A percentile compares a stretch with the other conserved stretches of the same genome.
phyloP scores from a whole-genome alignment of 1,140 invertebrate species.

The Eufriesea mexicana region DNA sequence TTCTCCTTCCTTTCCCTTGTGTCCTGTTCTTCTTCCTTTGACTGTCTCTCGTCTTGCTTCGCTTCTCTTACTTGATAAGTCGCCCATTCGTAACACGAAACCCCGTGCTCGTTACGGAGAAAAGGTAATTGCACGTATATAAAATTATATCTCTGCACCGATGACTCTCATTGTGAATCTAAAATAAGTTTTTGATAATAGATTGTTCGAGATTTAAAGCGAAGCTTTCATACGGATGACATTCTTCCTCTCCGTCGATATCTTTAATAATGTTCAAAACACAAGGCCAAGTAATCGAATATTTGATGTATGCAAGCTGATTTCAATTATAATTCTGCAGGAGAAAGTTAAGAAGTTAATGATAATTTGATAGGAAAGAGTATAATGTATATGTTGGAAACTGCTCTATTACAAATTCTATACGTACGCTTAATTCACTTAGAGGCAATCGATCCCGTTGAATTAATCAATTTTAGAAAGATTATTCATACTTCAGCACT shows the following conservation, averaged over 20 bases:
- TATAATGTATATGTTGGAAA: not conserved
- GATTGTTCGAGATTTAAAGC: too few relatives aligned
- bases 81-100: constrained; percentile 44
- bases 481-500: not conserved
- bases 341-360: not conserved
- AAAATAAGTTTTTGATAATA: too few relatives aligned
- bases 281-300: too few relatives aligned
- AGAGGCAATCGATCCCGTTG: not conserved
- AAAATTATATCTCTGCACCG: not conserved
- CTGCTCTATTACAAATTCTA: not conserved
- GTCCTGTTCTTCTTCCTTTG: constrained; percentile 40
- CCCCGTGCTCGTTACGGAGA: not conserved
- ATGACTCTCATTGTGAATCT: too few relatives aligned
- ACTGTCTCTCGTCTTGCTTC: constrained; percentile 43
- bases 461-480: not conserved
- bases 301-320: not conserved
- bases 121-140: not conserved
- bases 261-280: too few relatives aligned
- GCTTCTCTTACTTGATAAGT: constrained; percentile 38
- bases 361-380: not conserved
- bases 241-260: too few relatives aligned
- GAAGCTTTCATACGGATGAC: too few relatives aligned
- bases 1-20: constrained; percentile 39
- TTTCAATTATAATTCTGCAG: not conserved
- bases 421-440: not conserved